Conservation (phyloP, 2,797 vertebrate species). For the Myoxocephalus aenaeus region DNA sequence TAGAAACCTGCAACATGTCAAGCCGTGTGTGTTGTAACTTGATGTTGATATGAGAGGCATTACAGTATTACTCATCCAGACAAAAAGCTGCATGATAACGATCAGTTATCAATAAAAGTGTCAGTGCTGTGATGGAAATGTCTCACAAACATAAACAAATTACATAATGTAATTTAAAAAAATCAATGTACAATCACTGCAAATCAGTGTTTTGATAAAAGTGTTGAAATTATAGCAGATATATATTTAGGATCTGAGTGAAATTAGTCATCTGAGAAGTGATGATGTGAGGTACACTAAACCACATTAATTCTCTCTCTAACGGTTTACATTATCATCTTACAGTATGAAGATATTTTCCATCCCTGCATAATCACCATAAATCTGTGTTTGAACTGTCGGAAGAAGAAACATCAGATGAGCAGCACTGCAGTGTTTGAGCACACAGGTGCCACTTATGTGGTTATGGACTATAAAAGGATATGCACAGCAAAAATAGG, state of each 20-base stretch:
- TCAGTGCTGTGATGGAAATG: conserved; percentile 47
- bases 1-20: conserved; percentile 16
- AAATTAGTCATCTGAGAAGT: conserved; percentile 3
- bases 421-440: background rate
- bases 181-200: conserved; percentile 9
- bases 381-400: conserved; percentile 9
- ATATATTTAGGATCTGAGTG: background rate
- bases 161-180: conserved; percentile 12
- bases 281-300: background rate
- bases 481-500: background rate
- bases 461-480: conserved; percentile 1
- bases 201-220: conserved; percentile 26
- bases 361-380: background rate
- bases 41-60: conserved; percentile 39
- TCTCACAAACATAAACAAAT: conserved; percentile 40
- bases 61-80: conserved; percentile 14
- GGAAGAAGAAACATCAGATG: background rate
- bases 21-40: background rate
- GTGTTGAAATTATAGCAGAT: background rate
- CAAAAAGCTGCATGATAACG: conserved; percentile 24
- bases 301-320: conserved; percentile 2
- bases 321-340: background rate
- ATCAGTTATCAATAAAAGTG: conserved; percentile 44
- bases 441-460: no score
- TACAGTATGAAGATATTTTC: background rate